phyloP scores from a whole-genome alignment of 2,888 invertebrate genomes.

The Mimachlamys varia region DNA sequence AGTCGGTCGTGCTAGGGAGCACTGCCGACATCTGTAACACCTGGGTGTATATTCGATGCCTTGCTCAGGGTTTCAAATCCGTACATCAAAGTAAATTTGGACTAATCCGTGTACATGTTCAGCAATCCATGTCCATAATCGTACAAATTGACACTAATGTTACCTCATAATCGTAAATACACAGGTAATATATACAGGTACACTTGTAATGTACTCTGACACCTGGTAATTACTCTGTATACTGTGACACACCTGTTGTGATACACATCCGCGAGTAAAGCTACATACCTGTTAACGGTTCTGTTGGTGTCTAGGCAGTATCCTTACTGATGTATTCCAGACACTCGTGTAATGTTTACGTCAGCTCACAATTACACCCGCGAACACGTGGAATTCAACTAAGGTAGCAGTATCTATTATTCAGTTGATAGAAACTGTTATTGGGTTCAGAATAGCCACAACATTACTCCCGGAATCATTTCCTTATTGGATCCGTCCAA shows the following conservation, averaged over 20 bases:
- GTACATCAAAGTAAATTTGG: not conserved
- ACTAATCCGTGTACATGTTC: not conserved
- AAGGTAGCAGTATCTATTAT: too few species aligned
- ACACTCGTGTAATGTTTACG: not conserved
- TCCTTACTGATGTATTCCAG: not conserved
- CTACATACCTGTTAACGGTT: not conserved
- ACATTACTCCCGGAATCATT: not conserved
- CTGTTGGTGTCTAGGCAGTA: not conserved
- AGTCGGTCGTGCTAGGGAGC: not conserved
- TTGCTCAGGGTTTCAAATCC: not conserved
- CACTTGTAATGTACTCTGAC: not conserved
- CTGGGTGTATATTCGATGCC: not conserved
- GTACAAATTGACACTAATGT: not conserved
- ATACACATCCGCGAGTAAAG: not conserved
- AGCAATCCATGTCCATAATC: not conserved
- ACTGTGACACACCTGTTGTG: not conserved
- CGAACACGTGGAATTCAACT: not conserved
- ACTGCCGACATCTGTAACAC: conserved; percentile 34
- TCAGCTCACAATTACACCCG: not conserved
- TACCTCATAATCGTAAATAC: not conserved
- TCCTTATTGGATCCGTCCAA: not conserved
- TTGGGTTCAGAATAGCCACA: not conserved
- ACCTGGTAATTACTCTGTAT: not conserved
- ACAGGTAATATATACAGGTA: not conserved
- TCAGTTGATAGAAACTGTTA: too few species aligned